Evolutionary conservation across 2,888 invertebrate species (phyloP), one percentile per base, ranked within the genome.

Genomic region (Tineola bisselliella): DNA sequence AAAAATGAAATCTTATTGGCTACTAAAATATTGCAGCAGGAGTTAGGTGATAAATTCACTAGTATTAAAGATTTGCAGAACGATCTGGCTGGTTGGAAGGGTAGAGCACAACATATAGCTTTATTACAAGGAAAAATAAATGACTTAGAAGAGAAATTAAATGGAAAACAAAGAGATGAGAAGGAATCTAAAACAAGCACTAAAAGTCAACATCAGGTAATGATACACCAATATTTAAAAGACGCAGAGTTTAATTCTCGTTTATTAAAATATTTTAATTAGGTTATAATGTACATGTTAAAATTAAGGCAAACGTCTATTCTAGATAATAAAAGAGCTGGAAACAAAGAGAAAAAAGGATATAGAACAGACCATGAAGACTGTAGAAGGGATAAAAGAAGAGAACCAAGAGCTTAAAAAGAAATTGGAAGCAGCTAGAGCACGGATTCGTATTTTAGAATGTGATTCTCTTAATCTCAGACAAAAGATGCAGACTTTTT

Each of bases 71-170:
- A 88, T 60, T 71, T 93, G 33, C 88, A 88, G 59, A 87, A 87
- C 66, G 86, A 88, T 63, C 77, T 89, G 59, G 84, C 88, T 52
- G 90, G 89, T 11, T 94, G 94, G 94, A 90, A 93, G 65, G 94
- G 94, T 0, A 87, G 94, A 64, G 92, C 94, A 0, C 93, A 94
- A 69, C 92, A 93, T 69, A 93, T 94, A 63, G 74, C 90, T 0
- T 77, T 90, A 12, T 75, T 94, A 58, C 93, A 93, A 70, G 89
- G 90, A 61, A 93, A 91, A 79, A 79, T 93, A 59, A 75, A 74
- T 6, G 93, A 94, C 59, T 72, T 94, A 0, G 91, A 91, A 67
- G 88, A 88, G 18, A 93, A 91, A 70, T 67, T 92, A 12, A 88
- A 78, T 64, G 75, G 74, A 1, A 86, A 81, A 66, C 75, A 74